Conservation (phyloP, 2,888 invertebrate genomes). For the Cephus rjabovi region DNA sequence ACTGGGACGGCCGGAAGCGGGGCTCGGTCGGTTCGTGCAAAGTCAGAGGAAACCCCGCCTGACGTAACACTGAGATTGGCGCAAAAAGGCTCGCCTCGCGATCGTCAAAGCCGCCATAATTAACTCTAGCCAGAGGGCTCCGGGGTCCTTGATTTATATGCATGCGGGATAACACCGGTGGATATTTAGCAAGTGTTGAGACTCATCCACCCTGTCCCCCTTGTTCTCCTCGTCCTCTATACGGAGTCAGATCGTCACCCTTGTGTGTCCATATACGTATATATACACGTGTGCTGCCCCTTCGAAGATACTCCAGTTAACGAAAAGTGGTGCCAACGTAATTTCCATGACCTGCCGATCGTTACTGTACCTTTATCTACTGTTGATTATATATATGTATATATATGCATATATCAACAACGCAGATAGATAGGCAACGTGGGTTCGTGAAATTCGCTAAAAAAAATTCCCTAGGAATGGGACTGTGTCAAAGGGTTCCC, state of each 20-base stretch:
- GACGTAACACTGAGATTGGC: conserved; percentile 4
- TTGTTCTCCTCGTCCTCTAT: background rate
- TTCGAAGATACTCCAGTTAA: background rate
- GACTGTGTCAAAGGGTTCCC: background rate
- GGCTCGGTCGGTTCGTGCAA: background rate
- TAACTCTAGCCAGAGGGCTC: conserved; percentile 22
- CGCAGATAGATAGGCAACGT: too few species aligned
- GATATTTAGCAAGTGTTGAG: conserved; percentile 32
- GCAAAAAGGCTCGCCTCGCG: conserved; percentile 9
- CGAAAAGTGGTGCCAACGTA: background rate
- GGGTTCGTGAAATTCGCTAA: background rate
- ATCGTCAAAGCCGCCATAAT: conserved; percentile 19
- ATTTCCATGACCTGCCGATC: background rate
- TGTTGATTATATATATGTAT: background rate
- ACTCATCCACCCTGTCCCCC: conserved; percentile 22
- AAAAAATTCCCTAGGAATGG: background rate
- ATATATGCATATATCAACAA: too few species aligned
- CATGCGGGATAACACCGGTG: conserved; percentile 36
- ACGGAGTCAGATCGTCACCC: background rate
- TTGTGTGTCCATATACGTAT: background rate
- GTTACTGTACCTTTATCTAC: background rate
- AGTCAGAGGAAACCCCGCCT: background rate
- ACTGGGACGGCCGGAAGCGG: background rate
- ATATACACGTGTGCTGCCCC: background rate
- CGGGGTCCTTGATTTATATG: conserved; percentile 35